Conservation (phyloP, 2,113 vertebrate species). For the Tapirus terrestris region DNA sequence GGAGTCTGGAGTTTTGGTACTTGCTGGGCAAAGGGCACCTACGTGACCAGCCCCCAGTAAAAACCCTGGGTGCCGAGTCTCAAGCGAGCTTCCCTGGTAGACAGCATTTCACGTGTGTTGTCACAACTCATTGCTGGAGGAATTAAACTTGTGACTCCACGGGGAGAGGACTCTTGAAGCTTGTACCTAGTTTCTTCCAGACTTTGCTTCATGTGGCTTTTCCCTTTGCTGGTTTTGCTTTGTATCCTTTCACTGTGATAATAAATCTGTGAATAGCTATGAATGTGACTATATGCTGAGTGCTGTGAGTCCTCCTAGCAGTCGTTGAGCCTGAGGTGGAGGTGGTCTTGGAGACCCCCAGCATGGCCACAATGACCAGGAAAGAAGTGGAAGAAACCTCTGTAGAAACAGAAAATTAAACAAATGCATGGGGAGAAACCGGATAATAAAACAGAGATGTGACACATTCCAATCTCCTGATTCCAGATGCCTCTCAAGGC, state of each 20-base stretch:
- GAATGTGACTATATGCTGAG: background rate
- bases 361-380: background rate
- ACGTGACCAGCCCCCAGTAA: background rate
- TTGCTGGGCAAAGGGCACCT: background rate
- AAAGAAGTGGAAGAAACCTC: background rate
- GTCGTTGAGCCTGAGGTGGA: background rate
- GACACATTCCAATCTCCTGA: too few relatives aligned
- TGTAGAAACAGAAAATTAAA: background rate
- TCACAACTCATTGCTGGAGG: background rate
- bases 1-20: background rate
- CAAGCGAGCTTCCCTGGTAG: background rate
- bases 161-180: background rate
- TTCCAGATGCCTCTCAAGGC: background rate
- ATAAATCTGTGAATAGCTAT: background rate
- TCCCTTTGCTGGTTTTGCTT: background rate
- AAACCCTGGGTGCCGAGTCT: background rate
- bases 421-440: background rate
- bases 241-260: background rate
- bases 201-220: background rate
- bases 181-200: background rate
- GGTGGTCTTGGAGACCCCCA: background rate
- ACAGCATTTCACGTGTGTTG: background rate
- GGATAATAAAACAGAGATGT: background rate
- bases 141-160: background rate
- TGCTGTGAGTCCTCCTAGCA: background rate